Base-by-base conservation (phyloP, 1,140 invertebrate species). In the Acromyrmex heyeri region DNA sequence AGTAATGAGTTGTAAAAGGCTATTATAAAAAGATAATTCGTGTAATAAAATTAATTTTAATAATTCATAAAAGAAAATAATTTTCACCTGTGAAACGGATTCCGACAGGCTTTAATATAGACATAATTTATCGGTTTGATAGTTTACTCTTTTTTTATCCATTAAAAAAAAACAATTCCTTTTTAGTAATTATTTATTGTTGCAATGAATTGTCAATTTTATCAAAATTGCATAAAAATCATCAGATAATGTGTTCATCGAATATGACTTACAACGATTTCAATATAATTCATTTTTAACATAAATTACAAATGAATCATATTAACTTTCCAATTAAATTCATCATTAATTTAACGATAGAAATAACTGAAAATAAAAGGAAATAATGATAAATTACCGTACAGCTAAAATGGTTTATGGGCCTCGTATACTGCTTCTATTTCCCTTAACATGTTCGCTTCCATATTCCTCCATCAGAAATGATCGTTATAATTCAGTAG, bases 401-500 rank as follows among this genome's bases (percentile, higher is more conserved):
- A 21, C 50, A 70, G 14, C 53, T 70, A 70, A 57, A 81, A 30
- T 21, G 16, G 50, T 81, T 81, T 70, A 81, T 81, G 30, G 21
- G n/a, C 21, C 21, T 70, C 24, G 50, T 81, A 69, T 55, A 24
- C 12, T 38, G 65, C 78, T 65, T 78, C 18, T n/a, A 57, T 81
- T 81, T 72, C 34, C 34, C 21, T 50, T 48, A 73, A 73, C 53
- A 14, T 48, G 30, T 59, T 59, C 16, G 79, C 53, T 73, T 48
- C 64, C 21, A 69, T 24, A 27, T 64, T 70, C 53, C 14, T 72
- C 10, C 24, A 6, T 24, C 79, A 38, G 10, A 72, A 18, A 73
- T 82, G 34, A 82, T 73, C 53, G 67, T 82, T 85, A 85, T 85
- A 85, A 79, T 64, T 64, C 44, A 64, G 34, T 53, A 67, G 89